phyloP scores from a whole-genome alignment of 2,888 invertebrate genomes.

The Orchesella flavescens region DNA sequence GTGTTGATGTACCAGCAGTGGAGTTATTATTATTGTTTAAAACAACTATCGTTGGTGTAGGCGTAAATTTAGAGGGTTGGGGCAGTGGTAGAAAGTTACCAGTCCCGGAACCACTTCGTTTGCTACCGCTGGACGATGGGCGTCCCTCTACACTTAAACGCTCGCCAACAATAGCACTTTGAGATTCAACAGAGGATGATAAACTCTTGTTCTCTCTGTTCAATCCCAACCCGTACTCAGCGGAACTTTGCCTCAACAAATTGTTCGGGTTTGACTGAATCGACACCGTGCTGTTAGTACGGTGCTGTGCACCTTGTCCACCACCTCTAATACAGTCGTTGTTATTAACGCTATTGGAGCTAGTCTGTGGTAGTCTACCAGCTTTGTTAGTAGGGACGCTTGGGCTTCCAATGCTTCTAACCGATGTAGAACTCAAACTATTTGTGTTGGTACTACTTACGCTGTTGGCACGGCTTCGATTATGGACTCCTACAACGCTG shows the following conservation, averaged over 20 bases:
- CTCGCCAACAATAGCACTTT: constrained; percentile 22
- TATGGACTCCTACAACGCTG: constrained; percentile 35
- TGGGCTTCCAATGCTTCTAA: constrained; percentile 51
- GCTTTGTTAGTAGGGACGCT: constrained; percentile 48
- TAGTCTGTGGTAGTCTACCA: constrained; percentile 38
- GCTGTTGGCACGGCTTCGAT: constrained; percentile 63
- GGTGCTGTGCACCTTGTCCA: constrained; percentile 38
- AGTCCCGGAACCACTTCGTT: constrained; percentile 23
- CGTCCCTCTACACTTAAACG: constrained; percentile 25
- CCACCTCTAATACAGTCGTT: constrained; percentile 50
- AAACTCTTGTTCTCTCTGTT: constrained; percentile 24
- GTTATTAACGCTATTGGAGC: constrained; percentile 43
- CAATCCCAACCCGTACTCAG: constrained; percentile 45
- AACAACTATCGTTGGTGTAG: constrained; percentile 54
- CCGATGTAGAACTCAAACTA: constrained; percentile 56
- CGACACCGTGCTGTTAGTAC: constrained; percentile 39
- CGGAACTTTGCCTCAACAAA: constrained; percentile 37
- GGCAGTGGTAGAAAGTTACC: constrained; percentile 38
- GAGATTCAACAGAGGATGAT: constrained; percentile 52
- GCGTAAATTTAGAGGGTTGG: constrained; percentile 37
- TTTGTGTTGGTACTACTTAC: constrained; percentile 64
- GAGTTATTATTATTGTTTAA: constrained; percentile 61
- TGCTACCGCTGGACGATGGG: constrained; percentile 43
- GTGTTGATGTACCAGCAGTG: constrained; percentile 59
- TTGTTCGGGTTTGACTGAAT: constrained; percentile 51